These are phyloP conservation scores for Pachypanchax playfairii DNA, from an alignment of 2,113 vertebrate genomes.

Conservation along the genomic window DNA sequence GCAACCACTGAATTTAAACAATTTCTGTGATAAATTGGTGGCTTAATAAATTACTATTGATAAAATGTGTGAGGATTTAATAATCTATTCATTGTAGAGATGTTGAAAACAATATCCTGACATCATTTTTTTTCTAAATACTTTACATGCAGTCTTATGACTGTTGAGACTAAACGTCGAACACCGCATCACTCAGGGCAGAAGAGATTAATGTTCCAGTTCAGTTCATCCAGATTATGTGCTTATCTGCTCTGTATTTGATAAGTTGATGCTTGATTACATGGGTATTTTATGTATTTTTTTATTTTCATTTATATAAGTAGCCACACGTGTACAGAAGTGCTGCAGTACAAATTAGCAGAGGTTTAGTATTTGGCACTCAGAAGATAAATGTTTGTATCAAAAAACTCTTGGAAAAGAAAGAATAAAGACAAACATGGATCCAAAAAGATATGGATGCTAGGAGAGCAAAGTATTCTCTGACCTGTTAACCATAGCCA, in stretches of 20 bases:
- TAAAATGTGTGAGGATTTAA: background rate
- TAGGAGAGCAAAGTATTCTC: background rate
- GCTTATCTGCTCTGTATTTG: constrained; percentile 51
- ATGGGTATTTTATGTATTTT: constrained; percentile 17
- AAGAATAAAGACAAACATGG: constrained; percentile 24
- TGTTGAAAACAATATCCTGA: background rate
- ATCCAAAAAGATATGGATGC: constrained; percentile 6
- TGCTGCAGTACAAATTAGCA: background rate
- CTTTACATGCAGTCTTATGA: background rate
- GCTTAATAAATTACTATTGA: too few relatives aligned
- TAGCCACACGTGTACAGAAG: background rate
- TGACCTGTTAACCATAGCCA: background rate
- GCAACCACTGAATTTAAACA: background rate
- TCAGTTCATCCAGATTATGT: constrained; percentile 52
- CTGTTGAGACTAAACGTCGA: background rate
- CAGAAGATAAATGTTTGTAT: constrained; percentile 23
- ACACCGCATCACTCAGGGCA: constrained; percentile 15
- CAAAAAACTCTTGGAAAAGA: constrained; percentile 6
- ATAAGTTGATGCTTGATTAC: constrained; percentile 43
- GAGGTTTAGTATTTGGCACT: background rate
- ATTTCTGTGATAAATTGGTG: background rate
- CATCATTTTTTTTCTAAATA: background rate
- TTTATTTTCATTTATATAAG: too few relatives aligned
- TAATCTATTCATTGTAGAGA: background rate
- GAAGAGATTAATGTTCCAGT: constrained; percentile 56